These are phyloP conservation scores for Brienomyrus brachyistius DNA, from an alignment of 2,113 vertebrate species.

Conservation along the genomic window DNA sequence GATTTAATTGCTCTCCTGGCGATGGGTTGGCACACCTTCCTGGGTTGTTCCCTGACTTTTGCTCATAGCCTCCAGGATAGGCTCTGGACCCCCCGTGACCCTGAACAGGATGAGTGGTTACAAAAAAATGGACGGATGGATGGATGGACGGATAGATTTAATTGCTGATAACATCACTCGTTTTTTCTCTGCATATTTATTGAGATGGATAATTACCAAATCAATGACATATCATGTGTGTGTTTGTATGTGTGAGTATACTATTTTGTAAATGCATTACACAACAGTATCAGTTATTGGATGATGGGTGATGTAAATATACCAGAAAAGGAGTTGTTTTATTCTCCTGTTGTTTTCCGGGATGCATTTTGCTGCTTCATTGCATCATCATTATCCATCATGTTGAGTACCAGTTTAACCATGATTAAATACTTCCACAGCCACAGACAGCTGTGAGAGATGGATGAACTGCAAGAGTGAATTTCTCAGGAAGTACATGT, in stretches of 20 bases:
- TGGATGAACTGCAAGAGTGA: conserved; percentile 99
- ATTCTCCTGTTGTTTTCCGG: neutral
- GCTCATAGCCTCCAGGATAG: neutral
- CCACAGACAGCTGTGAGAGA: conserved; percentile 88
- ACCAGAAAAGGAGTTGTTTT: neutral
- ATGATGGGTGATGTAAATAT: neutral
- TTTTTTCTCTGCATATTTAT: neutral
- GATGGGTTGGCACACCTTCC: neutral
- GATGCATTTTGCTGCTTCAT: neutral
- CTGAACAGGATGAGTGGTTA: neutral
- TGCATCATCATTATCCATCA: neutral
- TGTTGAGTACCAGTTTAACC: neutral
- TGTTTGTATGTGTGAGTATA: neutral
- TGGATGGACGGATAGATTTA: neutral
- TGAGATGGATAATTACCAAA: neutral
- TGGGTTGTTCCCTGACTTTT: neutral
- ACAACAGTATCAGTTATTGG: neutral
- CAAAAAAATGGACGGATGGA: neutral
- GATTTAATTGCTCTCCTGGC: neutral
- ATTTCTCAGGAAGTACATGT: conserved; percentile 95
- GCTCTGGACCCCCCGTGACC: neutral
- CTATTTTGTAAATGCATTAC: neutral
- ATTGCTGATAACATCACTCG: neutral
- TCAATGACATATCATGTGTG: too few species aligned
- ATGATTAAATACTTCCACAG: conserved; percentile 53